Conservation (phyloP, 35 echinoderm and acorn worm genomes). For the Anneissia japonica region DNA sequence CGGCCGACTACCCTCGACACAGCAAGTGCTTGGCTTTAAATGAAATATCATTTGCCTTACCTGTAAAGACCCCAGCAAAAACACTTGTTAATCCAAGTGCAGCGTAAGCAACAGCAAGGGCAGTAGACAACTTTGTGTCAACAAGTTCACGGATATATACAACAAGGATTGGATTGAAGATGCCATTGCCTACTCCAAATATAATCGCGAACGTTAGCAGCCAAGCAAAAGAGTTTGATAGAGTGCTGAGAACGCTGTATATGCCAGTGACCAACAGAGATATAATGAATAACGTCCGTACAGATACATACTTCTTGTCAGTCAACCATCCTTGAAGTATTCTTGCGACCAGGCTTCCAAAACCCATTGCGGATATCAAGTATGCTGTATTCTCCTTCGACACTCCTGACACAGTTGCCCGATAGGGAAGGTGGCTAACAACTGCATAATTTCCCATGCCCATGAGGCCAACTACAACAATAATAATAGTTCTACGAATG, state of each 20-base stretch:
- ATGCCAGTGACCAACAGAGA: not conserved
- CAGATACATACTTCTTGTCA: slow-evolving; percentile 12
- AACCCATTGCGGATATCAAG: slow-evolving; percentile 43
- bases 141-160: slow-evolving; percentile 10
- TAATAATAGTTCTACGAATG: not conserved
- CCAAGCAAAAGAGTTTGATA: slow-evolving; percentile 16
- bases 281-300: slow-evolving; percentile 9
- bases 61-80: not conserved
- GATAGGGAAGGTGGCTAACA: slow-evolving; percentile 20
- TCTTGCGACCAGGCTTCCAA: slow-evolving; percentile 36
- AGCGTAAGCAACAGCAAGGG: not conserved
- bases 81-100: not conserved
- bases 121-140: slow-evolving; percentile 6
- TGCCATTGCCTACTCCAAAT: slow-evolving; percentile 47
- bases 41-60: too few species aligned
- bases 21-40: too few species aligned
- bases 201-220: not conserved
- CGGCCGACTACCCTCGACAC: too few species aligned
- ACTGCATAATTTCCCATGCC: slow-evolving; percentile 31
- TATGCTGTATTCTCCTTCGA: slow-evolving; percentile 26
- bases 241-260: slow-evolving; percentile 17
- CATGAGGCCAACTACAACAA: not conserved
- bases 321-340: slow-evolving; percentile 19
- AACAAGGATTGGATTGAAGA: slow-evolving; percentile 14
- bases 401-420: slow-evolving; percentile 24